Conservation (phyloP, 2,113 vertebrate species). For the Accipiter cooperii region DNA sequence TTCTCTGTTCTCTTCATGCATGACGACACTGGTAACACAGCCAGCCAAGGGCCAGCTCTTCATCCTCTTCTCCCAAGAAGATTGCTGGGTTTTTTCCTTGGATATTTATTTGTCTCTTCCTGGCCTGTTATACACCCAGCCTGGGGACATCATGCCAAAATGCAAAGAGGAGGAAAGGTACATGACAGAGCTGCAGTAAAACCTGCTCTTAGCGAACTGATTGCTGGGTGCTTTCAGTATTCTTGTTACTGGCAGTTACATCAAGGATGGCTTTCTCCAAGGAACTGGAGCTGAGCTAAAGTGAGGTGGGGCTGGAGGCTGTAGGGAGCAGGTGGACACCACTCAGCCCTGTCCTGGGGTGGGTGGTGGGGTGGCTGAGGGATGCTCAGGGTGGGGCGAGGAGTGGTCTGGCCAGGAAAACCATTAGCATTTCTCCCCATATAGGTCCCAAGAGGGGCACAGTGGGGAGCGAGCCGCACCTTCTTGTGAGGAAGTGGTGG, state of each 20-base stretch:
- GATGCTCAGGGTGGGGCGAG: background rate
- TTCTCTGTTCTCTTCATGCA: background rate
- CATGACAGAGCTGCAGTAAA: background rate
- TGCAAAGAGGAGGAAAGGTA: background rate
- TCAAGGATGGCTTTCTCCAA: too few relatives aligned
- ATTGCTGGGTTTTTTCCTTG: background rate
- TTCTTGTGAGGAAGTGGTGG: background rate
- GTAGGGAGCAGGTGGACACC: too few relatives aligned
- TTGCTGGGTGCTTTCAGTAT: background rate
- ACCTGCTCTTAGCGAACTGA: background rate
- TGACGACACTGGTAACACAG: background rate
- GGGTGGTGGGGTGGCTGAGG: accelerated
- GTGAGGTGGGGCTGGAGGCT: background rate
- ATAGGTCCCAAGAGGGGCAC: background rate
- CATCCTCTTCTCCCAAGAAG: background rate
- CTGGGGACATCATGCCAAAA: background rate
- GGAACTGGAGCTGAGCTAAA: background rate
- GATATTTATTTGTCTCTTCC: background rate
- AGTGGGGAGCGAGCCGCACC: too few relatives aligned
- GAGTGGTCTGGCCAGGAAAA: background rate
- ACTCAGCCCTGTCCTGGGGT: background rate
- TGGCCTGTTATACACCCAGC: accelerated
- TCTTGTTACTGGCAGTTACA: background rate
- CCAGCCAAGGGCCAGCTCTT: background rate
- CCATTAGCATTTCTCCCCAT: background rate